Conservation (phyloP, 2,797 vertebrate species). For the Peromyscus attwateri region DNA sequence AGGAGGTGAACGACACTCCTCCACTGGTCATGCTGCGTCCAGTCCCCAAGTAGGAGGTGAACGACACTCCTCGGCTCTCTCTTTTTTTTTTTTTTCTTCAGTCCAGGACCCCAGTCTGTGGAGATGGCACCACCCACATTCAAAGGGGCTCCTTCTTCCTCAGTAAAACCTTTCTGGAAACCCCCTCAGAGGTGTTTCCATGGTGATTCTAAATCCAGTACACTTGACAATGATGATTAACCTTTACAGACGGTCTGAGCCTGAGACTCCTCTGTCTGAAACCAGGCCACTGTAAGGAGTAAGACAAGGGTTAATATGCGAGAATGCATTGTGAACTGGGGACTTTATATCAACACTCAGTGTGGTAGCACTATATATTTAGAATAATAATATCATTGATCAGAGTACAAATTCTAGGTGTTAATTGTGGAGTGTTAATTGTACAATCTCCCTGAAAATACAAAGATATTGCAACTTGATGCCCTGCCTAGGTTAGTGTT, state of each 20-base stretch:
- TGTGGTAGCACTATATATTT: background rate
- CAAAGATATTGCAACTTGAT: background rate
- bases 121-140: background rate
- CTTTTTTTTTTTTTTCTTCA: background rate
- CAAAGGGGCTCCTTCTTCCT: background rate
- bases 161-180: background rate
- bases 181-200: background rate
- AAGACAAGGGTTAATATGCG: background rate
- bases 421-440: background rate
- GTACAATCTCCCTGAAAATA: slow-evolving; percentile 1
- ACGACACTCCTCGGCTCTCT: accelerated
- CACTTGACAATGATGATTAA: background rate
- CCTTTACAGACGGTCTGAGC: background rate
- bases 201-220: background rate
- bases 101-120: background rate
- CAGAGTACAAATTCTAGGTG: background rate
- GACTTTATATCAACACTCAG: background rate
- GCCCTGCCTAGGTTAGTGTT: background rate
- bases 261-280: background rate
- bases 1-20: background rate
- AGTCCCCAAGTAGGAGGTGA: background rate
- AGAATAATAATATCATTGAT: background rate
- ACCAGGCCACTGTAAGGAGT: background rate
- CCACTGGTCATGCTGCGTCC: no score
- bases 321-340: background rate